Percentiles rank a stretch among this genome's conserved stretches.
Evolutionary conservation across 2,113 vertebrate genomes (phyloP).

Genomic region (Neofelis nebulosa): DNA sequence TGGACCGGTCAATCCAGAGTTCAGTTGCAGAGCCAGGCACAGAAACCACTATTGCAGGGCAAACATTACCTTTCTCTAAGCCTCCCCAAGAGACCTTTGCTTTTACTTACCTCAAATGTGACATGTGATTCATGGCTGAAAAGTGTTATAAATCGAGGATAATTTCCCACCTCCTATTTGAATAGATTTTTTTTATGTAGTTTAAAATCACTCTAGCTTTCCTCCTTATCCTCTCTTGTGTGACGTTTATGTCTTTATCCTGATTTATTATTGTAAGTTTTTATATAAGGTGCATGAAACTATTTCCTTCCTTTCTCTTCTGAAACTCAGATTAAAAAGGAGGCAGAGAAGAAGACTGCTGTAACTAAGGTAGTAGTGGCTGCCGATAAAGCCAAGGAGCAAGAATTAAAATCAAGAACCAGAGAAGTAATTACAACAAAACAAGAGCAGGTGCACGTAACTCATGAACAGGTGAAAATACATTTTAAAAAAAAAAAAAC

Average conservation of each 20-base stretch:
- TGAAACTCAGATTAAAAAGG: constrained; percentile 85
- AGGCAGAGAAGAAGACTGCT: constrained; percentile 84
- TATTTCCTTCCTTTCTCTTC: constrained; percentile 30
- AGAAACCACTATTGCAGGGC: not conserved
- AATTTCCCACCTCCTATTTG: constrained; percentile 42
- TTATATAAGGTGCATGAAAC: constrained; percentile 11
- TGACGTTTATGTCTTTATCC: constrained; percentile 39
- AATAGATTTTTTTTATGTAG: constrained; percentile 35
- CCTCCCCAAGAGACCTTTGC: not conserved
- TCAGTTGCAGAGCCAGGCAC: not conserved
- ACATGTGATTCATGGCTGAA: constrained; percentile 45
- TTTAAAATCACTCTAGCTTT: constrained; percentile 55
- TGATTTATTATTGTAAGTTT: constrained; percentile 21
- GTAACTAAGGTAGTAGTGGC: constrained; percentile 82
- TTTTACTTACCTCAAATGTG: constrained; percentile 53
- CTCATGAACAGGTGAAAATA: constrained; percentile 79
- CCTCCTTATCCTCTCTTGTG: not conserved
- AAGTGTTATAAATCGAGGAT: constrained; percentile 50
- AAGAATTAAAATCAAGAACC: constrained; percentile 84
- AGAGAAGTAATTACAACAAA: constrained; percentile 83
- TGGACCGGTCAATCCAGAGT: not conserved
- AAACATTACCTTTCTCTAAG: not conserved
- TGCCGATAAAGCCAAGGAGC: constrained; percentile 84
- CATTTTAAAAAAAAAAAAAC: too few species aligned
- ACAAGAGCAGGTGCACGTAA: constrained; percentile 83